Conservation (phyloP, 2,797 vertebrate species). For the Chromobotia macracanthus region DNA sequence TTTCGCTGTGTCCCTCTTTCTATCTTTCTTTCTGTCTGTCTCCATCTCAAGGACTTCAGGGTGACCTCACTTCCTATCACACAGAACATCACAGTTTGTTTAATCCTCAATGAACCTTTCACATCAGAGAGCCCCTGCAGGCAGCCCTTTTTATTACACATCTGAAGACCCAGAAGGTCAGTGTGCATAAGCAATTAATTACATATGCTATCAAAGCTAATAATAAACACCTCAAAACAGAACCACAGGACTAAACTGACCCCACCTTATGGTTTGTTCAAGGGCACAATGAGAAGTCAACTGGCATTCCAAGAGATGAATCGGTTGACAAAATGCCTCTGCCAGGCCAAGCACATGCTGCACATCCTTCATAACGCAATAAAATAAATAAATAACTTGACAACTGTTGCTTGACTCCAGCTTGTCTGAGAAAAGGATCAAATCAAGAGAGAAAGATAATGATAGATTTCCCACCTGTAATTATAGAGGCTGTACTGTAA, state of each 20-base stretch:
- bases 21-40: slow-evolving; percentile 8
- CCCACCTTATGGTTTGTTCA: slow-evolving; percentile 70
- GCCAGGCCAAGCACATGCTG: slow-evolving; percentile 51
- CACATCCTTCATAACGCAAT: slow-evolving; percentile 44
- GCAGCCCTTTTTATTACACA: slow-evolving; percentile 63
- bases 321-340: slow-evolving; percentile 61
- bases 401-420: slow-evolving; percentile 16
- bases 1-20: not conserved
- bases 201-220: slow-evolving; percentile 73
- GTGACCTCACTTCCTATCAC: slow-evolving; percentile 67
- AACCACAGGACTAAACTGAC: slow-evolving; percentile 58
- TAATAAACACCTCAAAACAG: slow-evolving; percentile 71
- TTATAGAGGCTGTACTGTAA: slow-evolving; percentile 51
- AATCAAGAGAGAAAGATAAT: slow-evolving; percentile 49
- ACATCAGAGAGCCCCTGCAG: slow-evolving; percentile 61
- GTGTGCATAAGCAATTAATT: slow-evolving; percentile 73
- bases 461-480: slow-evolving; percentile 63
- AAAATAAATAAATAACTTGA: slow-evolving; percentile 24
- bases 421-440: slow-evolving; percentile 14
- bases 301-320: slow-evolving; percentile 66
- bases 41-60: slow-evolving; percentile 50
- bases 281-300: slow-evolving; percentile 65
- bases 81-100: slow-evolving; percentile 67
- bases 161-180: slow-evolving; percentile 67
- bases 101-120: slow-evolving; percentile 70